Percentiles rank a stretch among this genome's conserved stretches.
Conservation (phyloP, 2,888 invertebrate species). For the Tuberolachnus salignus region DNA sequence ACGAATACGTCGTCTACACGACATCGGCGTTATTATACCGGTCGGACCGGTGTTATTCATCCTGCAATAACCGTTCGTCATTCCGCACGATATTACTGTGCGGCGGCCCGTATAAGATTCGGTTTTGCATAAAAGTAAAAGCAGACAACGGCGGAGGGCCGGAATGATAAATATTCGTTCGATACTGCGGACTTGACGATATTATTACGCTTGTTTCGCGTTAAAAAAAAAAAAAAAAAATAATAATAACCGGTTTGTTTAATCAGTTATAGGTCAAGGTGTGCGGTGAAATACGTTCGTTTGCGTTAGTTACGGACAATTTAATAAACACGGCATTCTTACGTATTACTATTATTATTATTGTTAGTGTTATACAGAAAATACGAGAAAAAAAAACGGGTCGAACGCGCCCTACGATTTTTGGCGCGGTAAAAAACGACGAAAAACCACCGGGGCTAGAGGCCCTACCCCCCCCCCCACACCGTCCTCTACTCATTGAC, state of each 20-base stretch:
- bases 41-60: not conserved
- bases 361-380: too few species aligned
- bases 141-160: not conserved
- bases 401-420: too few species aligned
- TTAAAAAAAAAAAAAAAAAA: too few species aligned
- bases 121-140: not conserved
- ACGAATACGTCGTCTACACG: not conserved
- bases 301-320: not conserved
- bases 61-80: conserved; percentile 10
- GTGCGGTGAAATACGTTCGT: not conserved
- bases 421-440: too few species aligned
- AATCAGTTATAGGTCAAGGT: not conserved
- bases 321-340: not conserved
- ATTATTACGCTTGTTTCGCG: conserved; percentile 4
- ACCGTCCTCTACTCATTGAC: too few species aligned
- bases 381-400: too few species aligned
- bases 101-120: not conserved
- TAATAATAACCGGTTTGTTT: conserved; percentile 35
- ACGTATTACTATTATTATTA: too few species aligned
- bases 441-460: too few species aligned
- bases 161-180: not conserved
- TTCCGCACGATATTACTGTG: not conserved
- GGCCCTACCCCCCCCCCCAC: too few species aligned
- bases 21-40: not conserved
- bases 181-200: too few species aligned